Percentiles rank a stretch among this genome's conserved stretches.
Evolutionary conservation across 2,113 vertebrate species (phyloP).

Genomic region (Azemiops feae): DNA sequence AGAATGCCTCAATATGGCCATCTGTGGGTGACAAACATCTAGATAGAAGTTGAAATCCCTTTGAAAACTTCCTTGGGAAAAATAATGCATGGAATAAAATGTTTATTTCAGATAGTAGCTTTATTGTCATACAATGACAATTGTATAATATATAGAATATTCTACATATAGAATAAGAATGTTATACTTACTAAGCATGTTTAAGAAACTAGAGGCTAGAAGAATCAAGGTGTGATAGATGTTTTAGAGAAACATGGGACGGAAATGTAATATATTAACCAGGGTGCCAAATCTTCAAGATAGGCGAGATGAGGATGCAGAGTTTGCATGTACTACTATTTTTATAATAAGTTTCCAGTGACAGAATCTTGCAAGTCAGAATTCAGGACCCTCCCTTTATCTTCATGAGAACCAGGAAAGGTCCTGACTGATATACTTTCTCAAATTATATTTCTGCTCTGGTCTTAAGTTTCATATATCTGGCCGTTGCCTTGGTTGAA

Average conservation of each 20-base stretch:
- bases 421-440: background rate
- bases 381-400: background rate
- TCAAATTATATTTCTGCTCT: background rate
- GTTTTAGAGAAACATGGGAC: background rate
- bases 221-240: background rate
- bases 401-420: background rate
- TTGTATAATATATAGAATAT: too few relatives aligned
- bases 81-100: background rate
- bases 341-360: background rate
- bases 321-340: background rate
- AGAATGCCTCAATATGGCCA: background rate
- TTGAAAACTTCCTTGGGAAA: background rate
- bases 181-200: background rate
- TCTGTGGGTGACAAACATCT: background rate
- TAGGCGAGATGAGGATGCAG: background rate
- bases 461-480: background rate
- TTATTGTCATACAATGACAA: background rate
- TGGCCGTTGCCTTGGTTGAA: background rate
- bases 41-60: background rate
- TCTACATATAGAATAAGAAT: background rate
- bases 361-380: background rate
- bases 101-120: background rate
- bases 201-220: background rate
- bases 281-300: background rate
- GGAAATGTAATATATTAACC: background rate